Evolutionary conservation across 1,140 invertebrate genomes (phyloP).

Genomic region (Cephus cinctus): DNA sequence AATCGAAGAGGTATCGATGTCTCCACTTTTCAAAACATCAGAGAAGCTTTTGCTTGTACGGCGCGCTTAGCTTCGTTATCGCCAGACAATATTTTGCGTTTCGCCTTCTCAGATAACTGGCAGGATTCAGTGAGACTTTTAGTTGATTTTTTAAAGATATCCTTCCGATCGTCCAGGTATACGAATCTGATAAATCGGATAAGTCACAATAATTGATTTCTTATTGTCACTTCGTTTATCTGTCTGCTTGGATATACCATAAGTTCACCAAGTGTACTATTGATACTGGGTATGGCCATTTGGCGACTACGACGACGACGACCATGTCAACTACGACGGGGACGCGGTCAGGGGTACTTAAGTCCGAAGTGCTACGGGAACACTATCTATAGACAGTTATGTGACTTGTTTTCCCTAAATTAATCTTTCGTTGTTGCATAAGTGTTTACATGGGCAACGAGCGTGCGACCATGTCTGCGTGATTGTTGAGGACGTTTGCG

Average conservation of each 20-base stretch:
- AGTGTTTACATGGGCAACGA: no score
- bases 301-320: no score
- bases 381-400: not conserved
- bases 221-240: slow-evolving; percentile 26
- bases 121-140: no score
- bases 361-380: slow-evolving; percentile 24
- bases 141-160: no score
- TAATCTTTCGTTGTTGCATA: not conserved
- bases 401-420: slow-evolving; percentile 1
- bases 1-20: not conserved
- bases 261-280: no score
- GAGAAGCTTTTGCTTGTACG: not conserved
- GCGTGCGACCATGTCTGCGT: not conserved
- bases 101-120: slow-evolving; percentile 8
- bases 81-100: slow-evolving; percentile 14
- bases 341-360: slow-evolving; percentile 18
- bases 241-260: slow-evolving; percentile 23
- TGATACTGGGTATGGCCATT: no score
- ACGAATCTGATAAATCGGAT: slow-evolving; percentile 2
- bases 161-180: not conserved
- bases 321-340: slow-evolving; percentile 19
- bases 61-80: not conserved
- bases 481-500: not conserved
- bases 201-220: not conserved
- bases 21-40: not conserved